A percentile compares a stretch with the other conserved stretches of the same genome.
These are phyloP conservation scores for Hyperoplus immaculatus DNA, from an alignment of 2,797 vertebrate species.

Conservation along the genomic window DNA sequence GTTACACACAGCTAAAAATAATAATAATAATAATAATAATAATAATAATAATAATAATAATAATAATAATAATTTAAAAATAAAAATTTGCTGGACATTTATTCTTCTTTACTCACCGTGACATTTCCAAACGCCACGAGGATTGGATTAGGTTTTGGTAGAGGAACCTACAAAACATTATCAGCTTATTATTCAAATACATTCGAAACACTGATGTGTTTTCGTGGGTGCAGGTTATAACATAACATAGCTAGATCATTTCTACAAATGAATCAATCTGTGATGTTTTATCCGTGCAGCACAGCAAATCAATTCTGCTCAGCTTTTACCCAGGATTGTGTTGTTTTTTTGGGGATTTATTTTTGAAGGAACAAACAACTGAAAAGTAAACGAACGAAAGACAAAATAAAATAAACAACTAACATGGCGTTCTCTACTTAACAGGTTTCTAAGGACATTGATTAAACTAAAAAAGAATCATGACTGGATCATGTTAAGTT, in stretches of 20 bases:
- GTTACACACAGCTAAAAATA: neutral
- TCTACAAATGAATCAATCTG: neutral
- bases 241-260: neutral
- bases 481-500: neutral
- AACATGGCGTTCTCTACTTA: neutral
- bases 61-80: too few species aligned
- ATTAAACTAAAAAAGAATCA: neutral
- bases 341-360: too few species aligned
- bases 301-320: neutral
- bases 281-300: neutral
- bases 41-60: too few species aligned
- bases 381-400: too few species aligned
- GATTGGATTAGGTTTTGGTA: constrained; percentile 89
- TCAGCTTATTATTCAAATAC: neutral
- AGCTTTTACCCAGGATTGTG: neutral
- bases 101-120: constrained; percentile 86
- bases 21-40: too few species aligned
- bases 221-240: neutral
- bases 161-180: constrained; percentile 86
- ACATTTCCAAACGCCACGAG: constrained; percentile 91
- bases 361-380: too few species aligned
- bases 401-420: too few species aligned
- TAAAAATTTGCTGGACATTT: neutral
- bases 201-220: neutral
- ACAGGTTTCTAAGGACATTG: neutral